Base-by-base conservation (phyloP, 2,888 invertebrate genomes). In the Rhabditoides inermis region DNA sequence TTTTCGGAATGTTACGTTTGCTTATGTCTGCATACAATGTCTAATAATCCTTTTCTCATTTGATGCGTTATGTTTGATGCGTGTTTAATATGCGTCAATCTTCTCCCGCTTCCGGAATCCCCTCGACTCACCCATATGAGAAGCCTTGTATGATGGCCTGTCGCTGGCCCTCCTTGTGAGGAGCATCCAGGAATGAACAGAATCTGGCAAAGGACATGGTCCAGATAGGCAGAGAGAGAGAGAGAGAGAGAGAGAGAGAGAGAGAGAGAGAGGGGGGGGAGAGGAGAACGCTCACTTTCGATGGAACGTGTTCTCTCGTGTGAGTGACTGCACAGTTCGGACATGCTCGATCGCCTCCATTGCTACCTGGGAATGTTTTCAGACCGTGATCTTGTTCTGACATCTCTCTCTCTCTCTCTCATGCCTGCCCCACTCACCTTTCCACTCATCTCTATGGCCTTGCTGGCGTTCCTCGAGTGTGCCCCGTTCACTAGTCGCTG, bases 261-360 rank as follows among this genome's bases (percentile, higher is more conserved):
- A n/a, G n/a, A n/a, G n/a, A n/a, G n/a, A n/a, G n/a, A n/a, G n/a
- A n/a, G n/a, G n/a, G n/a, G n/a, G n/a, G n/a, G n/a, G n/a, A n/a
- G n/a, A n/a, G n/a, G n/a, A n/a, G n/a, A n/a, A n/a, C 20, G 18
- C 18, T 35, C 46, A 30, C 58, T 66, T n/a, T 69, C 56, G 48
- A n/a, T 76, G 70, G 61, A 79, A 78, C 3, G 65, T 57, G n/a
- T 65, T 60, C 52, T 80, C 79, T 45, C 76, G 69, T 2, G 77
- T 77, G 42, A 80, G 63, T 18, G 79, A 72, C 28, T 78, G 78
- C 2, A 80, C 78, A 1, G 79, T 79, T 39, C 77, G 63, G 2
- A 81, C 77, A 53, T 79, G 78, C 61, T 78, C 78, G 27, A 80
- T 75, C 3, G 77, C 77, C 58, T 80, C 80, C 37, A 77, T 72